Conservation (phyloP, 2,113 vertebrate genomes). For the Hyaena hyaena region DNA sequence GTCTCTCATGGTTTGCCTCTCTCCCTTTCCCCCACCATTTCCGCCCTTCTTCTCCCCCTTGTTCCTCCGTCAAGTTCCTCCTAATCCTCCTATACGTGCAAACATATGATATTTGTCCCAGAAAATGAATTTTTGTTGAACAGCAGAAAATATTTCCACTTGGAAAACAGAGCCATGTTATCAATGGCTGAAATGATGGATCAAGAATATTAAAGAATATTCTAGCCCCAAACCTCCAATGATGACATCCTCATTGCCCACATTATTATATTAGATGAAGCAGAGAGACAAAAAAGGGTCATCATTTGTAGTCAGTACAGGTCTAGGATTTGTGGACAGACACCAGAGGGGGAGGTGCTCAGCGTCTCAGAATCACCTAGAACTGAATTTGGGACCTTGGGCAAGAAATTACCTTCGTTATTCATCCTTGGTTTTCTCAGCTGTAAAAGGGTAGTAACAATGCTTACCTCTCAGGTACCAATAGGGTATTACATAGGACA, state of each 20-base stretch:
- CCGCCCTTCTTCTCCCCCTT: too few relatives aligned
- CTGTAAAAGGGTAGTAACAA: background rate
- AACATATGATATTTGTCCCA: too few relatives aligned
- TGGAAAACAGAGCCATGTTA: background rate
- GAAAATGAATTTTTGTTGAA: constrained; percentile 26
- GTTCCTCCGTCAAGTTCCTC: too few relatives aligned
- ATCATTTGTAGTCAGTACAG: background rate
- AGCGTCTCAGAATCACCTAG: background rate
- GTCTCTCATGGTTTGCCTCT: too few relatives aligned
- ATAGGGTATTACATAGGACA: background rate
- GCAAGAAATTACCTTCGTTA: background rate
- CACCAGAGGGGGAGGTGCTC: background rate
- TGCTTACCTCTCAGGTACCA: background rate
- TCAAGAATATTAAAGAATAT: background rate
- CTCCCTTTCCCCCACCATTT: too few relatives aligned
- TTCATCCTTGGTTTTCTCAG: background rate
- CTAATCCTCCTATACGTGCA: too few relatives aligned
- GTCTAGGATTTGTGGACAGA: background rate
- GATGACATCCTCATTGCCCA: background rate
- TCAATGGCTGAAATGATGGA: background rate
- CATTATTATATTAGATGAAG: background rate
- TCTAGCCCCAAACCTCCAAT: background rate
- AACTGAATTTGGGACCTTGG: background rate
- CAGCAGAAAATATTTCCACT: background rate
- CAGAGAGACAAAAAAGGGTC: background rate